Percentiles rank a stretch among this genome's conserved stretches.
These are phyloP conservation scores for Galendromus occidentalis DNA, from an alignment of 1,140 invertebrate genomes.

Conservation along the genomic window DNA sequence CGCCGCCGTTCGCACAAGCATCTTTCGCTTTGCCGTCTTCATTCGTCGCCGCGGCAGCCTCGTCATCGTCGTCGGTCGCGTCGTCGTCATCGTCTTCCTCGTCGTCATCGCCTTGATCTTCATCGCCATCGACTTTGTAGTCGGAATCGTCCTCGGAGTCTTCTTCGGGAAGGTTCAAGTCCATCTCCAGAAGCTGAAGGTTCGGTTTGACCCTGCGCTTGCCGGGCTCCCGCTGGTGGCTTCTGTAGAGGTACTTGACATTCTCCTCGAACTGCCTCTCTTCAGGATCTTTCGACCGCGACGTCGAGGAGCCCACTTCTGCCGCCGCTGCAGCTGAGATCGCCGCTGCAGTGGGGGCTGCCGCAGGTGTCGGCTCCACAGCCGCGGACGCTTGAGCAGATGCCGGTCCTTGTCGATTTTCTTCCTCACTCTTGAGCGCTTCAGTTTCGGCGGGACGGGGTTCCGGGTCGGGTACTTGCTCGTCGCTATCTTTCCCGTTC, in stretches of 20 bases:
- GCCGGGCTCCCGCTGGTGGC: constrained; percentile 5
- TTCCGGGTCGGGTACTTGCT: too few species aligned
- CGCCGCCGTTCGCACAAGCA: background rate
- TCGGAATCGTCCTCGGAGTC: constrained; percentile 10
- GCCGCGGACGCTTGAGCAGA: too few species aligned
- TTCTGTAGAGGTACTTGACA: constrained; percentile 10
- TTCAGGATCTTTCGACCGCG: background rate
- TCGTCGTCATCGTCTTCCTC: constrained; percentile 1
- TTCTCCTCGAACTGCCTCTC: constrained; percentile 11
- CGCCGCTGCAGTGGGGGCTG: too few species aligned
- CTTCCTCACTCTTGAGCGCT: too few species aligned
- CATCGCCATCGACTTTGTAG: background rate
- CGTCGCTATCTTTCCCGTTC: too few species aligned
- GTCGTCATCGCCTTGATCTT: background rate
- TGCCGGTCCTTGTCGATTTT: too few species aligned
- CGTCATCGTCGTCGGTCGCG: background rate
- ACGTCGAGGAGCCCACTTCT: too few species aligned
- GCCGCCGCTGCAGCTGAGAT: too few species aligned
- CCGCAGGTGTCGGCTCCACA: too few species aligned
- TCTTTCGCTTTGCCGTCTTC: background rate
- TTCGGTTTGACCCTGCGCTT: constrained; percentile 10
- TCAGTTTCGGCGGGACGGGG: too few species aligned
- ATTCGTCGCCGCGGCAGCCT: background rate
- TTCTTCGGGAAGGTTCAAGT: constrained; percentile 11
- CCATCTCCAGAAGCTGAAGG: constrained; percentile 11